A percentile compares a stretch with the other conserved stretches of the same genome.
These are phyloP conservation scores for Yoshiicerus persimilis DNA, from an alignment of 1,140 invertebrate genomes.

Conservation along the genomic window DNA sequence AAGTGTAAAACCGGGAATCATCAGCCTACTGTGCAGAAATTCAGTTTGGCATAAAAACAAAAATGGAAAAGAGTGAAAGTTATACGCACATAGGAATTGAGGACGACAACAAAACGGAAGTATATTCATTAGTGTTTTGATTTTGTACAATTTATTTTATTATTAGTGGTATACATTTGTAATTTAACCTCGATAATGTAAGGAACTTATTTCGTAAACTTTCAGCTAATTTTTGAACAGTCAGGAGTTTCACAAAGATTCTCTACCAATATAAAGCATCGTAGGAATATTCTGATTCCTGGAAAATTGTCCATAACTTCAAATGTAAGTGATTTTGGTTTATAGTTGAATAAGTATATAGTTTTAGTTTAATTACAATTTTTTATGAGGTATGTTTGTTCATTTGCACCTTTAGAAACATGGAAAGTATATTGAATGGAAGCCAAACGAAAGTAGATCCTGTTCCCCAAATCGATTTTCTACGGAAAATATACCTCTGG, in stretches of 20 bases:
- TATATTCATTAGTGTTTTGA: neutral
- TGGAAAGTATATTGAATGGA: slow-evolving; percentile 73
- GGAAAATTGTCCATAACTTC: slow-evolving; percentile 47
- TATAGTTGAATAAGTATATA: neutral
- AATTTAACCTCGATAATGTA: neutral
- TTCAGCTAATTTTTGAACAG: slow-evolving; percentile 48
- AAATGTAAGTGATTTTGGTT: slow-evolving; percentile 38
- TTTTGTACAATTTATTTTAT: neutral
- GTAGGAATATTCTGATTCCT: slow-evolving; percentile 38
- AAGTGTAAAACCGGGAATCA: too few species aligned
- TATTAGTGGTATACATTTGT: too few species aligned
- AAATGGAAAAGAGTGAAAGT: neutral
- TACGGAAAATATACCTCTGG: neutral
- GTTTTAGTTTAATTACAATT: too few species aligned
- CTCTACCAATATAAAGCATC: slow-evolving; percentile 28
- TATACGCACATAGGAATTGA: neutral
- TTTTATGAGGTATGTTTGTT: too few species aligned
- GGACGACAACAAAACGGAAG: neutral
- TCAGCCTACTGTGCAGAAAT: too few species aligned
- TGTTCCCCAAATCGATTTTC: neutral
- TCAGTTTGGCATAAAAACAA: neutral
- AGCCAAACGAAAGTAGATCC: slow-evolving; percentile 55
- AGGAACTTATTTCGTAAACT: neutral
- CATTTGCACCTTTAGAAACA: slow-evolving; percentile 54
- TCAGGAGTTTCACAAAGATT: slow-evolving; percentile 45